These are phyloP conservation scores for Acropternis orthonyx DNA, from an alignment of 2,797 vertebrate species.

Conservation along the genomic window DNA sequence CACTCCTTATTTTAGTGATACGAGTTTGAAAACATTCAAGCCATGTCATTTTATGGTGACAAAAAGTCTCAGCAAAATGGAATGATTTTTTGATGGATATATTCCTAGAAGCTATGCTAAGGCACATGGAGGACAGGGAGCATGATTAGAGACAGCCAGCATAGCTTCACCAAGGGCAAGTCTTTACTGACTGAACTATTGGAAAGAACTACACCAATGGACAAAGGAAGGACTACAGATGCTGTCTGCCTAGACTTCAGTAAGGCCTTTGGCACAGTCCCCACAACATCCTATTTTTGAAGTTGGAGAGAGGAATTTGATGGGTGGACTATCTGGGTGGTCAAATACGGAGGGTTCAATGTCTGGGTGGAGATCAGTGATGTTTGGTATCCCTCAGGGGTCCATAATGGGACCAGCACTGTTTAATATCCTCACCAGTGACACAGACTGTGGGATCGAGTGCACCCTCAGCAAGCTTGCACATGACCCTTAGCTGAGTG, in stretches of 20 bases:
- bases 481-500: not conserved
- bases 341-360: not conserved
- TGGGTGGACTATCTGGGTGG: not conserved
- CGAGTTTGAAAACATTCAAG: not conserved
- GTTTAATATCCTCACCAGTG: not conserved
- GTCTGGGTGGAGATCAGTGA: too few relatives aligned
- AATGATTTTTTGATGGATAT: not conserved
- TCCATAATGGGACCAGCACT: not conserved
- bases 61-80: not conserved
- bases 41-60: not conserved
- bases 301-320: not conserved
- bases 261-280: not conserved
- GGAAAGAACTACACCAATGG: not conserved
- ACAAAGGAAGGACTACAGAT: not conserved
- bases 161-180: not conserved
- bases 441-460: not conserved
- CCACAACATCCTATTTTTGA: not conserved
- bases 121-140: not conserved
- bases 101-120: not conserved
- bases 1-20: not conserved
- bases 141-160: not conserved
- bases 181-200: fast-evolving
- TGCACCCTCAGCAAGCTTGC: not conserved
- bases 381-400: not conserved
- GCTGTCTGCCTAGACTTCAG: not conserved